Conservation (phyloP, 2,113 vertebrate genomes). For the Regulus satrapa region DNA sequence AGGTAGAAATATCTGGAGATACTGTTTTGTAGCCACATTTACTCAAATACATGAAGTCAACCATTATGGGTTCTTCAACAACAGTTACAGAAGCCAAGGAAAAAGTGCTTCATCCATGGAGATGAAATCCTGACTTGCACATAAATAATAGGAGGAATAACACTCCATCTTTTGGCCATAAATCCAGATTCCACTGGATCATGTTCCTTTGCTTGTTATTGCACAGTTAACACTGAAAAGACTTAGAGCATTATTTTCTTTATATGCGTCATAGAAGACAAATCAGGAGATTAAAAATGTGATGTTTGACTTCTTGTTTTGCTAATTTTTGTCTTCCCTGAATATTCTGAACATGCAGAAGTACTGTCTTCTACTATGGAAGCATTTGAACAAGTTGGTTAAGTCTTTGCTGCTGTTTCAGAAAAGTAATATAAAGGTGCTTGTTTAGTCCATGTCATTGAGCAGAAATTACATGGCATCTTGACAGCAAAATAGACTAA, state of each 20-base stretch:
- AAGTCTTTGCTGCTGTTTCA: not conserved
- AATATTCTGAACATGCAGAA: not conserved
- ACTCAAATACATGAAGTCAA: not conserved
- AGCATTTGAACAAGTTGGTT: not conserved
- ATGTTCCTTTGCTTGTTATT: not conserved
- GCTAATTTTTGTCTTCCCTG: not conserved
- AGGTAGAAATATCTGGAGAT: not conserved
- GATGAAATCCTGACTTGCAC: not conserved
- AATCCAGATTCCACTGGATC: not conserved
- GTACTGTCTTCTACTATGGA: not conserved
- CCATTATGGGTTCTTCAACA: not conserved
- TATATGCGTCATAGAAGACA: not conserved
- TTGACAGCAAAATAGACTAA: conserved; percentile 19
- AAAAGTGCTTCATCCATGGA: not conserved
- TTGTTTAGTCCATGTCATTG: not conserved
- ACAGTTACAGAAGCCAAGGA: not conserved
- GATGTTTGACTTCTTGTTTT: not conserved
- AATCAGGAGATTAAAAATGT: not conserved
- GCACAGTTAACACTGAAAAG: not conserved
- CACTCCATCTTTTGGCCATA: not conserved
- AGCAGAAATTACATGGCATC: not conserved
- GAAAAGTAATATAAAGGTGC: not conserved
- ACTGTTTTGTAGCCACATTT: not conserved
- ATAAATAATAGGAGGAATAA: not conserved
- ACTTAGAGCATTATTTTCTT: not conserved